Conservation (phyloP, 2,113 vertebrate genomes). For the Meleagris gallopavo region DNA sequence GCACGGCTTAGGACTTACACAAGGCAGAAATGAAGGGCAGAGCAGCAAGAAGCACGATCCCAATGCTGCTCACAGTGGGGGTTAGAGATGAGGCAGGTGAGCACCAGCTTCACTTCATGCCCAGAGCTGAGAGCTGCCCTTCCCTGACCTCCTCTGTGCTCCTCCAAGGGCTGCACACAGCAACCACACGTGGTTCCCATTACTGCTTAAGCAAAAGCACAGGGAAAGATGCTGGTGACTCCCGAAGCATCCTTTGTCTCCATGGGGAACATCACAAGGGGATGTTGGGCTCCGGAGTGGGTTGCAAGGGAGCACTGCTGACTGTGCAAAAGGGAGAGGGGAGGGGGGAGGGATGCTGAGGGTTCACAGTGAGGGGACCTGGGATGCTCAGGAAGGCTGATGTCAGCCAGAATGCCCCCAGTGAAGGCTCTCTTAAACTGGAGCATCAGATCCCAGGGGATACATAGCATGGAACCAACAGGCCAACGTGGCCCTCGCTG, state of each 20-base stretch:
- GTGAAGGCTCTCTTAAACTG: background rate
- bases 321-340: background rate
- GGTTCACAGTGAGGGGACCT: fast-evolving
- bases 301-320: background rate
- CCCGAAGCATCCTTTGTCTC: background rate
- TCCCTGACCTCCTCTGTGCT: background rate
- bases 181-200: background rate
- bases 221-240: background rate
- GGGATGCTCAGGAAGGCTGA: background rate
- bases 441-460: background rate
- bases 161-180: background rate
- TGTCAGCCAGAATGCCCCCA: background rate
- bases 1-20: background rate
- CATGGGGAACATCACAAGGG: fast-evolving
- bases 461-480: fast-evolving
- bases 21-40: background rate
- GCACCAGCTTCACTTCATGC: background rate
- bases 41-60: fast-evolving
- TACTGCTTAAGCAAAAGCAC: background rate
- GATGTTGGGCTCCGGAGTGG: background rate
- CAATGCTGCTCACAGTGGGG: background rate
- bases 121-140: background rate
- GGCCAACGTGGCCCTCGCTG: fast-evolving
- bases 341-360: background rate
- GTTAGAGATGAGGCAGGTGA: background rate